Conservation (phyloP, 2,113 vertebrate genomes). For the Xenus cinereus region DNA sequence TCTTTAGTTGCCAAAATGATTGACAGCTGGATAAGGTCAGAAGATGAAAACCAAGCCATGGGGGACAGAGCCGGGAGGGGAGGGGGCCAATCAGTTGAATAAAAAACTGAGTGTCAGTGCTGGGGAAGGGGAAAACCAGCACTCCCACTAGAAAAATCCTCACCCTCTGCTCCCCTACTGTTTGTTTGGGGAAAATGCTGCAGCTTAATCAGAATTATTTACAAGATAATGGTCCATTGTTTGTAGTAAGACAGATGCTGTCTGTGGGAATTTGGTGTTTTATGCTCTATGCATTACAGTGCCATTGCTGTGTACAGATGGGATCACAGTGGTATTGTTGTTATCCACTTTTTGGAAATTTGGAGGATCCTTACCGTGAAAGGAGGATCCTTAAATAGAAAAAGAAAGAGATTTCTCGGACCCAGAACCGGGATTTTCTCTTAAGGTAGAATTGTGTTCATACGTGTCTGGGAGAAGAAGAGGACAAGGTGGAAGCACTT, state of each 20-base stretch:
- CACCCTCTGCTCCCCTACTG: conserved; percentile 49
- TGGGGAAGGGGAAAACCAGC: conserved; percentile 13
- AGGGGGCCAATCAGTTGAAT: conserved; percentile 27
- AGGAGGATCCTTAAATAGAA: conserved; percentile 13
- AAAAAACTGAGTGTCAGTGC: conserved; percentile 26
- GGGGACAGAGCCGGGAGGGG: neutral
- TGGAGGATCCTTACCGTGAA: conserved; percentile 52
- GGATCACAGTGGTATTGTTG: conserved; percentile 71
- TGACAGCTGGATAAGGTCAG: conserved; percentile 55
- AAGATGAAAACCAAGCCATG: conserved; percentile 43
- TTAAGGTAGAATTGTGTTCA: neutral
- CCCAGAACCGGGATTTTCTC: neutral
- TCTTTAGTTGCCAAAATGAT: conserved; percentile 44
- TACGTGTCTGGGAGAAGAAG: neutral
- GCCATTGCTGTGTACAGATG: conserved; percentile 76
- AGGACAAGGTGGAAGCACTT: neutral
- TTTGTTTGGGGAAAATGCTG: conserved; percentile 75
- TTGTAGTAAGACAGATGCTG: conserved; percentile 83
- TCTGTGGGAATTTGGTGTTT: conserved; percentile 82
- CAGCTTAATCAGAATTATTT: conserved; percentile 85
- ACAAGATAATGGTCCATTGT: conserved; percentile 85
- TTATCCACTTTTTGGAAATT: conserved; percentile 67
- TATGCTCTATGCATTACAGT: conserved; percentile 72
- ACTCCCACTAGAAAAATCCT: conserved; percentile 56
- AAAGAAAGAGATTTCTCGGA: neutral